Evolutionary conservation across 2,113 vertebrate genomes (phyloP), one percentile per base, ranked within the genome.

Genomic region (Sitta europaea): DNA sequence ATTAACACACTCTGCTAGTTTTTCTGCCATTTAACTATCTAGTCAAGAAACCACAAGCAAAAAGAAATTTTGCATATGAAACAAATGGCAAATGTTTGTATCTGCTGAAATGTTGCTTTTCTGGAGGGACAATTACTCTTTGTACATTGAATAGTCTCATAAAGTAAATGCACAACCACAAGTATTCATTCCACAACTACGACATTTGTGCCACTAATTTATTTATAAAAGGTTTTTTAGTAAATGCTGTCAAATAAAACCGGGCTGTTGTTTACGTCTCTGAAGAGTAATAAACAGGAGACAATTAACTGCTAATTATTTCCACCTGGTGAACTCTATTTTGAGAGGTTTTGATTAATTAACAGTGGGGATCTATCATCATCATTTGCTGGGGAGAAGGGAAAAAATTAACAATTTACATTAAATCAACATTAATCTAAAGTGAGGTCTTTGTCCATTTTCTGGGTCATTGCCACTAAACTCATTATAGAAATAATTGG

Each of bases 241-340:
- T 90, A 97, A 96, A 96, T 77, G 85, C 28, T 94, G 51, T 91
- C 86, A 91, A 97, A 97, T 83, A 58, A 94, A 96, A 54, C 42
- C 59, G 79, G 84, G 57, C 76, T 92, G 92, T 79, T 94, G 97
- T 97, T 98, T 97, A 95, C 94, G 94, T 97, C 97, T 96, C 97
- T 48, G 58, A 98, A 97, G 95, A 97, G 65, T 93, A 97, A 98
- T 97, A 97, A 98, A 97, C 95, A 97, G 85, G 55, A 97, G 84
- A 97, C 97, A 97, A 98, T 98, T 98, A 98, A 76, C 88, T 51
- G 75, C 54, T 97, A 98, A 98, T 98, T 98, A 97, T 98, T 98
- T 98, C 96, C 97, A 98, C 98, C 97, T 98, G 97, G 90, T 97
- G 87, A 98, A 97, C 92, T 97, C 96, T 96, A 94, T 97, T 97